Conservation (phyloP, 2,113 vertebrate genomes). For the Pseudorhombus dupliciocellatus region DNA sequence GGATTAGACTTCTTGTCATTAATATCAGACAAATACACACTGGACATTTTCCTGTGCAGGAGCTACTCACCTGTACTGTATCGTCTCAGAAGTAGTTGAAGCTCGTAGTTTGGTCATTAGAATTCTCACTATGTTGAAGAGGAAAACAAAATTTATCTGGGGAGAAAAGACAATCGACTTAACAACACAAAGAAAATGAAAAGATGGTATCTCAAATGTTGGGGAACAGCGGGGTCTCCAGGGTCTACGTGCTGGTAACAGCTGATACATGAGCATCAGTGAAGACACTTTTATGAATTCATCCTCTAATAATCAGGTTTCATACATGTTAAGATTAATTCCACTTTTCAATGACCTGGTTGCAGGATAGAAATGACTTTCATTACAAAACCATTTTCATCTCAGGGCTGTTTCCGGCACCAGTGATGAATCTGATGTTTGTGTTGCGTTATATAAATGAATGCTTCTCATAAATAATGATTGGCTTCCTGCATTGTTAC, state of each 20-base stretch:
- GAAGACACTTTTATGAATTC: not conserved
- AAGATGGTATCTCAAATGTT: no score
- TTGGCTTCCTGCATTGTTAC: constrained; percentile 39
- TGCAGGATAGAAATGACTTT: constrained; percentile 5
- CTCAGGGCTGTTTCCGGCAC: not conserved
- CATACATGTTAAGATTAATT: constrained; percentile 8
- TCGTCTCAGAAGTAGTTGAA: constrained; percentile 96
- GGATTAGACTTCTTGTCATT: constrained; percentile 8
- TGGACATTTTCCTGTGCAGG: not conserved
- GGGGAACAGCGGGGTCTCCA: not conserved
- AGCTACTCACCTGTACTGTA: constrained; percentile 93
- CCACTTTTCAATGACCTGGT: not conserved
- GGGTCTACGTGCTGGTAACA: not conserved
- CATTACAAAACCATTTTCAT: constrained; percentile 27
- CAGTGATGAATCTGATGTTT: not conserved
- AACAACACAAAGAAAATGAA: no score
- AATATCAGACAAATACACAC: not conserved
- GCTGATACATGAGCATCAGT: constrained; percentile 3
- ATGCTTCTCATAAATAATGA: not conserved
- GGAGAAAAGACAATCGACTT: constrained; percentile 32
- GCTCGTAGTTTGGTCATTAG: constrained; percentile 97
- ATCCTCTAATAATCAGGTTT: constrained; percentile 10
- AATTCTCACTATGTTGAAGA: constrained; percentile 98
- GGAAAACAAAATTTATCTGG: constrained; percentile 98
- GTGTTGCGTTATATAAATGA: not conserved